A percentile compares a stretch with the other conserved stretches of the same genome.
Conservation (phyloP, 2,113 vertebrate species). For the Suricata suricatta region DNA sequence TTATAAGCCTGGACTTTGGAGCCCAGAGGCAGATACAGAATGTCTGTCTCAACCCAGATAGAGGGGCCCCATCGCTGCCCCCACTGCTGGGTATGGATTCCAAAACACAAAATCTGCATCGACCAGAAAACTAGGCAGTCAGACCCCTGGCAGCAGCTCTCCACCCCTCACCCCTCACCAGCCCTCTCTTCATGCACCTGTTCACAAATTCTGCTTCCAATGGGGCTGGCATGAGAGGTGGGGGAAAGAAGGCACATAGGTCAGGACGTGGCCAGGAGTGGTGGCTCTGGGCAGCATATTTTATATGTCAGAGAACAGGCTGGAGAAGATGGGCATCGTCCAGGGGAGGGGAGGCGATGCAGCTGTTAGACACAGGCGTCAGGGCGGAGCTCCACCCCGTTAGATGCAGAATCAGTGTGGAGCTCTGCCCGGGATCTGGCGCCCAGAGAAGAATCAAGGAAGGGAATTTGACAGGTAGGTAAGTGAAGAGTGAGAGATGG, state of each 20-base stretch:
- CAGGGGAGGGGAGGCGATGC: not conserved
- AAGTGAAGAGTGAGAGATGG: not conserved
- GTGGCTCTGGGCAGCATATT: not conserved
- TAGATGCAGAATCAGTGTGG: not conserved
- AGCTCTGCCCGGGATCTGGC: no score
- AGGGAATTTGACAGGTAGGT: not conserved
- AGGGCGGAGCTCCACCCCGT: not conserved
- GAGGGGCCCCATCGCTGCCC: not conserved
- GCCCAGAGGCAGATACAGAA: not conserved
- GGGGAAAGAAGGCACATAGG: not conserved
- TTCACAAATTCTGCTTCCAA: not conserved
- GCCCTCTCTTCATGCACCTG: not conserved
- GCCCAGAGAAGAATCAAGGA: not conserved
- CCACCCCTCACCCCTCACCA: not conserved
- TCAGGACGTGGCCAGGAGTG: rapidly evolving
- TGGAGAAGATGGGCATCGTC: not conserved
- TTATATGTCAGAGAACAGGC: not conserved
- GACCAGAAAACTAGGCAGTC: not conserved
- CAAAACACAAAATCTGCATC: not conserved
- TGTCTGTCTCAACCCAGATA: not conserved
- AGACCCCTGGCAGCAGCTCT: not conserved
- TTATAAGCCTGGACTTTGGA: not conserved
- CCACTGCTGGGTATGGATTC: not conserved
- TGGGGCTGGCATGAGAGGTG: no score
- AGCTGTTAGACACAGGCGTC: rapidly evolving